A percentile compares a stretch with the other conserved stretches of the same genome.
These are phyloP conservation scores for Orbicella faveolata DNA, from an alignment of 64 coral and sea anemone species.

Conservation along the genomic window DNA sequence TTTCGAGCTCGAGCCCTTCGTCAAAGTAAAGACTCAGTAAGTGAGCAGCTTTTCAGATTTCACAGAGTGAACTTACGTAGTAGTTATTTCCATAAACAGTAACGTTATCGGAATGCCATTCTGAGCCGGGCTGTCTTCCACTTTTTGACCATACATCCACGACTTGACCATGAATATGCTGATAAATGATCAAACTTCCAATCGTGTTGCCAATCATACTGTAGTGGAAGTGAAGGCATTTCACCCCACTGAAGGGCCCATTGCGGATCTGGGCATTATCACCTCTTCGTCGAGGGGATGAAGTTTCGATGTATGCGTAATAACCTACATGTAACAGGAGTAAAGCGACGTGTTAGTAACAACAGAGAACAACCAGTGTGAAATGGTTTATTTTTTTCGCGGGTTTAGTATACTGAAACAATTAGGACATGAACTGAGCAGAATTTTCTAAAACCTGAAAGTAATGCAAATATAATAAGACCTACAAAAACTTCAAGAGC, in stretches of 20 bases:
- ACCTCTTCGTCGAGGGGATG: constrained; percentile 44
- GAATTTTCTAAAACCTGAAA: too few species aligned
- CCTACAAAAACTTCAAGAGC: too few species aligned
- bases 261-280: constrained; percentile 44
- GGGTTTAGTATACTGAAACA: too few species aligned
- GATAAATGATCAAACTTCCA: background rate
- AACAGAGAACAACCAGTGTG: too few species aligned
- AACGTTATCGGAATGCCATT: constrained; percentile 13
- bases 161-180: background rate
- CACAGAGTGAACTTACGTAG: background rate
- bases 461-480: too few species aligned
- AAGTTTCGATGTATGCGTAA: constrained; percentile 70
- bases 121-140: background rate
- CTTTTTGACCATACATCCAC: background rate
- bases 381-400: too few species aligned
- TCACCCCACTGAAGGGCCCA: constrained; percentile 43
- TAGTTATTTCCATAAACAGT: constrained; percentile 31
- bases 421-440: too few species aligned
- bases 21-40: too few species aligned
- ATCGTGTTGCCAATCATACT: constrained; percentile 1
- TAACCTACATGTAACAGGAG: constrained; percentile 21
- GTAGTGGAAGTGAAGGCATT: constrained; percentile 56
- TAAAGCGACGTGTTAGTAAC: too few species aligned
- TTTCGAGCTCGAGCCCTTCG: too few species aligned
- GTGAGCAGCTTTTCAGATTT: background rate